A percentile compares a stretch with the other conserved stretches of the same genome.
Evolutionary conservation across 2,888 invertebrate species (phyloP).

Genomic region (Lacanobia wlatinum): DNA sequence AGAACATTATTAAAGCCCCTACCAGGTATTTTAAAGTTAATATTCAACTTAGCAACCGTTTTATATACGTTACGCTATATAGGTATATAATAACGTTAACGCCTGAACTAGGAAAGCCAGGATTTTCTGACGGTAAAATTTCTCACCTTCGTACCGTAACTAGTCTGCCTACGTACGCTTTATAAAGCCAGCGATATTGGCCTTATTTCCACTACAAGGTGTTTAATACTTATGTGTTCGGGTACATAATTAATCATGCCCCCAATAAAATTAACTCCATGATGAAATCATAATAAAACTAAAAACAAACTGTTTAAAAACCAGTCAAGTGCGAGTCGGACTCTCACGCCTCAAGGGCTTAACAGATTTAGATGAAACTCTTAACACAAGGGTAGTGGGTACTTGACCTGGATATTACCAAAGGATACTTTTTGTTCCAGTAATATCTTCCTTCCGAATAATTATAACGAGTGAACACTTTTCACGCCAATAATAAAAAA

Average conservation of each 20-base stretch:
- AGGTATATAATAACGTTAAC: slow-evolving; percentile 36
- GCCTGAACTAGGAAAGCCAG: slow-evolving; percentile 42
- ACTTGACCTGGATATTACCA: no score
- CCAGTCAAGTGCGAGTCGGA: no score
- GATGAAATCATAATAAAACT: no score
- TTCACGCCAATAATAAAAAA: neutral
- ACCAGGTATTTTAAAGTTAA: slow-evolving; percentile 45
- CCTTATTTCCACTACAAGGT: slow-evolving; percentile 8
- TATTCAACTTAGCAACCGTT: slow-evolving; percentile 44
- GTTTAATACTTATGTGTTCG: neutral
- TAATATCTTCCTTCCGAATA: no score
- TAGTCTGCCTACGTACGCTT: slow-evolving; percentile 26
- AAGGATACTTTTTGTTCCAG: no score
- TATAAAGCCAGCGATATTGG: slow-evolving; percentile 24
- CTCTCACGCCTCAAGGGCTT: neutral
- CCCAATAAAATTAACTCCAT: neutral
- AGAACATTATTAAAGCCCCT: slow-evolving; percentile 35
- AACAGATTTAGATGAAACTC: neutral
- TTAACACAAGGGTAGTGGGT: neutral
- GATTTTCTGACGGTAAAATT: slow-evolving; percentile 42
- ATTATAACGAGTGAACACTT: neutral
- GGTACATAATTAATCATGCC: neutral
- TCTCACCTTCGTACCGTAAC: slow-evolving; percentile 26
- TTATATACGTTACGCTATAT: slow-evolving; percentile 21
- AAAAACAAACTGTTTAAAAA: no score